phyloP scores from a whole-genome alignment of 2,797 vertebrate genomes.

The Scomberomorus guttatus region DNA sequence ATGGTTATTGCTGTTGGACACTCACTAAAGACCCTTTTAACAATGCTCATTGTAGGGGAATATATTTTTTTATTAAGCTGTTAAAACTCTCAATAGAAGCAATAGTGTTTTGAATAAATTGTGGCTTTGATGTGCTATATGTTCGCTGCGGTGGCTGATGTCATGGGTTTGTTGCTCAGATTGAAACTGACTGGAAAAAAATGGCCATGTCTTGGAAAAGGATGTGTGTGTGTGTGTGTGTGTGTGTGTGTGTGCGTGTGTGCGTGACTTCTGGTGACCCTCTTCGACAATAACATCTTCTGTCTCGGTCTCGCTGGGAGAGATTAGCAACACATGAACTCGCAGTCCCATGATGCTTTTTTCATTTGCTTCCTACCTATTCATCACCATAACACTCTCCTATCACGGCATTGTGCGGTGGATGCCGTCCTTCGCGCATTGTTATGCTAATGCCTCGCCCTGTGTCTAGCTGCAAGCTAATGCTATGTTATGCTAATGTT shows the following conservation, averaged over 20 bases:
- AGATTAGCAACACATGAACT: conserved; percentile 75
- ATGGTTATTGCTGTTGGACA: conserved; percentile 64
- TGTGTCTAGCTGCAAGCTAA: conserved; percentile 60
- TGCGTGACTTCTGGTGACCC: conserved; percentile 61
- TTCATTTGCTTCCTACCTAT: conserved; percentile 74
- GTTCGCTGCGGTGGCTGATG: conserved; percentile 1
- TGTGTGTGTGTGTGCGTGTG: conserved; percentile 22
- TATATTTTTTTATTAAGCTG: conserved; percentile 58
- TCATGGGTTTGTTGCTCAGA: conserved; percentile 18
- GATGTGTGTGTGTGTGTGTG: conserved; percentile 10
- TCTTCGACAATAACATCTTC: conserved; percentile 65
- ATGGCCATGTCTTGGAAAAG: conserved; percentile 22
- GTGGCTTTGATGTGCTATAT: conserved; percentile 10
- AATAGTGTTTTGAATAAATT: conserved; percentile 41
- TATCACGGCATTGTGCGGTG: conserved; percentile 53
- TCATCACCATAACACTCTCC: conserved; percentile 58
- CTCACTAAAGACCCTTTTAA: conserved; percentile 64
- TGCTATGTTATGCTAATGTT: conserved; percentile 75
- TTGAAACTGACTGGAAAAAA: conserved; percentile 15
- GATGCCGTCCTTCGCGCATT: conserved; percentile 55
- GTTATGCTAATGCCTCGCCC: conserved; percentile 63
- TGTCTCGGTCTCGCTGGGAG: conserved; percentile 58
- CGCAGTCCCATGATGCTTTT: conserved; percentile 73
- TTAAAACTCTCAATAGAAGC: conserved; percentile 38
- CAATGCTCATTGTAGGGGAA: conserved; percentile 35